Evolutionary conservation across 2,797 vertebrate species (phyloP).

Genomic region (Sebastes matsubarae): DNA sequence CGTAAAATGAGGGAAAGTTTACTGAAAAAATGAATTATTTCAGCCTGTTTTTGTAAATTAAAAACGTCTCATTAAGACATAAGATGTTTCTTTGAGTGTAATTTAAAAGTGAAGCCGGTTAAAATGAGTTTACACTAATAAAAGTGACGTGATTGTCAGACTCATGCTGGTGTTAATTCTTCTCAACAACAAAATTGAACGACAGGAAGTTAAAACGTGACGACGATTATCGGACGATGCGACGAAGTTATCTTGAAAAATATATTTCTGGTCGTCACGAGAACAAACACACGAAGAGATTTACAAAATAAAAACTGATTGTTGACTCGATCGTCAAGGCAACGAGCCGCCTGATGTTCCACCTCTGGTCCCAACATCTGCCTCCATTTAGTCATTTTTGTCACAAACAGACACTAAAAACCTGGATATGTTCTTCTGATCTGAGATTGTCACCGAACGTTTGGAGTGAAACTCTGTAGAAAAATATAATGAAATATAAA

Average conservation of each 20-base stretch:
- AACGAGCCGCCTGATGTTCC: neutral
- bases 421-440: slow-evolving; percentile 66
- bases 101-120: neutral
- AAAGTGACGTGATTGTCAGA: slow-evolving; percentile 34
- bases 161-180: slow-evolving; percentile 56
- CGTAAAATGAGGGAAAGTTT: neutral
- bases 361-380: slow-evolving; percentile 25
- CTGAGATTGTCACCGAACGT: slow-evolving; percentile 80
- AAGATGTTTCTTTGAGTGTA: neutral
- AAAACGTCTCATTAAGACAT: neutral
- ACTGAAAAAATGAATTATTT: neutral
- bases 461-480: slow-evolving; percentile 77
- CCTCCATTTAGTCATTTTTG: slow-evolving; percentile 70
- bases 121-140: too few relatives aligned
- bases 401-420: slow-evolving; percentile 59
- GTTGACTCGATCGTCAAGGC: neutral
- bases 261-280: slow-evolving; percentile 30
- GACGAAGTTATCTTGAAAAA: slow-evolving; percentile 30
- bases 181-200: neutral
- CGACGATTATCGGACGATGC: neutral
- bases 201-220: neutral
- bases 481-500: slow-evolving; percentile 87
- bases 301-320: neutral
- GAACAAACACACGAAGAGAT: slow-evolving; percentile 33
- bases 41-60: too few relatives aligned